Percentiles rank a stretch among this genome's conserved stretches.
These are phyloP conservation scores for Protaetia brevitarsis DNA, from an alignment of 1,140 invertebrate species.

Conservation along the genomic window DNA sequence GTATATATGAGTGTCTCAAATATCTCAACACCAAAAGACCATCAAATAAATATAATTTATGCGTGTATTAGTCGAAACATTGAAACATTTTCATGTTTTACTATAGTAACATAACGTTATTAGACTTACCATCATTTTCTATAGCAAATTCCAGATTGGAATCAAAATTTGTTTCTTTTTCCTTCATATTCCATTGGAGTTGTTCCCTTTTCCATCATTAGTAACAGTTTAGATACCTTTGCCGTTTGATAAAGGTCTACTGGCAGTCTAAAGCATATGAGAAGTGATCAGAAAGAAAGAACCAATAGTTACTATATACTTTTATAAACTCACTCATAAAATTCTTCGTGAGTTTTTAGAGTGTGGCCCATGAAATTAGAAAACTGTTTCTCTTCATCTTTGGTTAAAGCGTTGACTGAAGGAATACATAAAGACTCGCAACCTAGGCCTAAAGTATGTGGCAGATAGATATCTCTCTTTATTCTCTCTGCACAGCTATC, in stretches of 20 bases:
- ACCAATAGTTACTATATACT: neutral
- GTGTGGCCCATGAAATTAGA: constrained; percentile 33
- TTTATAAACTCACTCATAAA: constrained; percentile 36
- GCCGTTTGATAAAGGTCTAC: constrained; percentile 36
- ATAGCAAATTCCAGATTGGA: constrained; percentile 26
- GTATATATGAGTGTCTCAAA: too few species aligned
- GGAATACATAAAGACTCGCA: too few species aligned
- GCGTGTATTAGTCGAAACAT: too few species aligned
- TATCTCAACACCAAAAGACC: too few species aligned
- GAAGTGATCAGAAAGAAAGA: neutral
- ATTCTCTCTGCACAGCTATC: too few species aligned
- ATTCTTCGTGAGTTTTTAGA: constrained; percentile 33
- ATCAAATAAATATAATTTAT: too few species aligned
- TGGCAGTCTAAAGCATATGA: constrained; percentile 30
- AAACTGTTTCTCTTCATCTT: constrained; percentile 33
- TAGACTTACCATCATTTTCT: constrained; percentile 30
- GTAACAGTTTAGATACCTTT: constrained; percentile 35
- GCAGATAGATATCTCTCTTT: too few species aligned
- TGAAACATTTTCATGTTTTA: too few species aligned
- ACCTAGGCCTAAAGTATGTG: too few species aligned
- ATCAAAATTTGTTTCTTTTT: constrained; percentile 32
- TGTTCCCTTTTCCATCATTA: constrained; percentile 36
- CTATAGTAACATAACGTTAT: too few species aligned
- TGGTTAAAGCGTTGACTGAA: too few species aligned
- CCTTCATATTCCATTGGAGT: constrained; percentile 34